phyloP scores from a whole-genome alignment of 2,797 vertebrate genomes.

The Tokudaia muenninki region DNA sequence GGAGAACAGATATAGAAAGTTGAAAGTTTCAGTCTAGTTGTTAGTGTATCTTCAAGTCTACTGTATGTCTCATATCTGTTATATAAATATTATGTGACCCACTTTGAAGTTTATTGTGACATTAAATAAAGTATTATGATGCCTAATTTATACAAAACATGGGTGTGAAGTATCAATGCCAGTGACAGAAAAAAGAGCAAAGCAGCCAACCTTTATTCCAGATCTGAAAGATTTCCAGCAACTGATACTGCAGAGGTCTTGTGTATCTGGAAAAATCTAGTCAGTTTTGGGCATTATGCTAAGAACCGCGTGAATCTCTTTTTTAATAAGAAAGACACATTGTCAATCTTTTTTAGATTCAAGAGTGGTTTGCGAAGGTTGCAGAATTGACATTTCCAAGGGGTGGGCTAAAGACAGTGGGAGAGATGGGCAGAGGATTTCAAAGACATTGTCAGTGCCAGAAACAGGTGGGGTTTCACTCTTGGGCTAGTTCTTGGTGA shows the following conservation, averaged over 20 bases:
- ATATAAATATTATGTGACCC: neutral
- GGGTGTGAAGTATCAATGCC: neutral
- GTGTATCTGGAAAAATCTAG: neutral
- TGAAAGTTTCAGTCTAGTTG: neutral
- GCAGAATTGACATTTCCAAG: fast-evolving
- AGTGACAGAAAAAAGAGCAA: neutral
- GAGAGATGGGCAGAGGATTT: neutral
- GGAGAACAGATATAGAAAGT: neutral
- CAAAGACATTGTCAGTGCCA: neutral
- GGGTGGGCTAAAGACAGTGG: neutral
- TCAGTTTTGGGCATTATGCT: neutral
- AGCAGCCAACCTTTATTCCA: slow-evolving; percentile 5
- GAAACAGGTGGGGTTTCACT: neutral
- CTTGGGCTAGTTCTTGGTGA: neutral
- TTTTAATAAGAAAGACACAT: neutral
- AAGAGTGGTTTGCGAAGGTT: fast-evolving
- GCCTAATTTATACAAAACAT: slow-evolving; percentile 4
- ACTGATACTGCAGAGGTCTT: neutral
- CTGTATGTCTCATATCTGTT: neutral
- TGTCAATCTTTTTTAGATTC: neutral
- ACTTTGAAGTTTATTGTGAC: neutral
- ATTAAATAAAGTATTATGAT: neutral
- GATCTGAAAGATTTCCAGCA: neutral
- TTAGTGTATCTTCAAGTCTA: neutral
- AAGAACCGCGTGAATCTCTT: neutral